Conservation (phyloP, 1,140 invertebrate species). For the Scaptomyza pallida region DNA sequence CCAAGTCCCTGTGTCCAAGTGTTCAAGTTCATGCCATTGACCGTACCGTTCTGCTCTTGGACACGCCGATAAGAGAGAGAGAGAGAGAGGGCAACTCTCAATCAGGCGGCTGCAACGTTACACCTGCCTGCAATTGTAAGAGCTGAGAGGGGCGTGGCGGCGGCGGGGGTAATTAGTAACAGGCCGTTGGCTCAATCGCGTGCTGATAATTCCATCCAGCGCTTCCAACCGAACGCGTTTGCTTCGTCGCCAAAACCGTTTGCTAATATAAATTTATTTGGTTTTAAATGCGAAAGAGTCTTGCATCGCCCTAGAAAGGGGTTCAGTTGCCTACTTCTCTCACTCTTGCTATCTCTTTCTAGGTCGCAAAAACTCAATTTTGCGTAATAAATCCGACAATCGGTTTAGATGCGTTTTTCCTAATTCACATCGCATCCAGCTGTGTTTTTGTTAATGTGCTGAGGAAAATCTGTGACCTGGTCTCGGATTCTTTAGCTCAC, state of each 20-base stretch:
- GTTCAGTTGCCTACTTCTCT: neutral
- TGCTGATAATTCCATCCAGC: slow-evolving; percentile 65
- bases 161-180: slow-evolving; percentile 73
- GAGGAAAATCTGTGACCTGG: slow-evolving; percentile 37
- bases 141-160: slow-evolving; percentile 5
- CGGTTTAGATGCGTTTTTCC: slow-evolving; percentile 59
- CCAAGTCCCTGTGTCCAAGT: too few species aligned
- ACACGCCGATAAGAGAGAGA: slow-evolving; percentile 1
- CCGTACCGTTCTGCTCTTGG: slow-evolving; percentile 65
- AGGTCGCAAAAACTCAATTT: slow-evolving; percentile 55
- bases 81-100: slow-evolving; percentile 53
- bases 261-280: slow-evolving; percentile 64
- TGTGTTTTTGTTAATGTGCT: slow-evolving; percentile 63
- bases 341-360: too few species aligned
- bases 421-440: slow-evolving; percentile 36
- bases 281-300: slow-evolving; percentile 22
- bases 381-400: slow-evolving; percentile 76
- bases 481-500: slow-evolving; percentile 67
- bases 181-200: slow-evolving; percentile 76
- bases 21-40: slow-evolving; percentile 43
- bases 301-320: slow-evolving; percentile 6
- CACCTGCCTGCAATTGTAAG: slow-evolving; percentile 60
- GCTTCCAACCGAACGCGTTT: slow-evolving; percentile 64
- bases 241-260: slow-evolving; percentile 10
- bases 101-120: slow-evolving; percentile 62